Evolutionary conservation across 2,797 vertebrate genomes (phyloP), one percentile per base, ranked within the genome.

Genomic region (Philypnodon macrostomus): DNA sequence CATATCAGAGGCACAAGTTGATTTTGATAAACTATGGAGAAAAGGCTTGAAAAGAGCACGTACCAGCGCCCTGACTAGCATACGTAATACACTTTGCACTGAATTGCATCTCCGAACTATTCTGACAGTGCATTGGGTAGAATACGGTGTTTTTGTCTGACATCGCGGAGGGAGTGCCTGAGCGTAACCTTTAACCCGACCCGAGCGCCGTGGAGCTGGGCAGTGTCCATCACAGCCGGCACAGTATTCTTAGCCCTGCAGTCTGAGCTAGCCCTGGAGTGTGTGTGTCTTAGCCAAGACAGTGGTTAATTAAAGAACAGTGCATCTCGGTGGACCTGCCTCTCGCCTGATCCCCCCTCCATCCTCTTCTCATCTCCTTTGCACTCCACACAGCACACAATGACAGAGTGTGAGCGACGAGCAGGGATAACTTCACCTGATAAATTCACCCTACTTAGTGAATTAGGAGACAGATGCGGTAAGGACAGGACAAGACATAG

Each of bases 281-380:
- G 63, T 53, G 63, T 69, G 66, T 64, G 47, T 63, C 70, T 53
- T 67, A 53, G 56, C 60, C 70, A 79, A 78, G 68, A 70, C 73
- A 65, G 78, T 67, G 63, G 73, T 86, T 86, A 83, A 85, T 86
- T 84, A 86, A 84, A 78, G 79, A 70, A 75, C 68, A 47, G 40
- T 61, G 55, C 53, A 75, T 84, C 81, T 87, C 84, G 19, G 68
- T 48, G 79, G 84, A 81, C 77, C 58, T 75, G 63, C 70, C 70
- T 82, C 70, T 69, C 74, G 65, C 69, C 70, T 77, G 77, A 81
- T 85, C 79, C 53, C 62, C 47, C 56, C 62, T 46, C 56, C 55
- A 47, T 67, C 63, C 48, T 61, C 45, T n/a, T 37, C 17, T 46
- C 47, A 30, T 47, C 30, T 32, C 44, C 39, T 46, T 48, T 36